Evolutionary conservation across 2,888 invertebrate genomes (phyloP), one percentile per base, ranked within the genome.

Genomic region (Hypsopygia costalis): DNA sequence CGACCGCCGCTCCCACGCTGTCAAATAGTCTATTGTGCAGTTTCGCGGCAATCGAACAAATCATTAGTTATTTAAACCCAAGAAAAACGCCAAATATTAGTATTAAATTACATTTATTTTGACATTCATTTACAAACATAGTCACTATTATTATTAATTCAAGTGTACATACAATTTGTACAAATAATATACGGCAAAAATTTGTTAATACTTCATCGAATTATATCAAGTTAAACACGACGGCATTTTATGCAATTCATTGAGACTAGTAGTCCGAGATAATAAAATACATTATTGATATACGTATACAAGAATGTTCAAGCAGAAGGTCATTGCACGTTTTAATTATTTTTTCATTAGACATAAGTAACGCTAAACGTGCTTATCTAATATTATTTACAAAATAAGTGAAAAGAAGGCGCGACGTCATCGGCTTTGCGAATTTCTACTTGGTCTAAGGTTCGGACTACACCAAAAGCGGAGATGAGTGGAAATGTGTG

Each of bases 111-210:
- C 73, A 79, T 85, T 83, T 86, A 86, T 81, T 85, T 68, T 53
- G 70, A 80, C 74, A 79, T 83, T 69, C 67, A 83, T 83, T 83
- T 83, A 85, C 80, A 83, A 79, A 79, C 75, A 25, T 25, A 76
- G 43, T 40, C 76, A 71, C 73, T 74, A 69, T 64, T n/a, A 70
- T 73, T 69, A 64, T 66, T 69, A 58, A 64, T 62, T 57, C 58
- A 52, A 50, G 73, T 71, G 79, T 82, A 83, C 81, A 81, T 86
- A 83, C 73, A 80, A 65, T 82, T 81, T 85, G 82, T 85, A 86
- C 85, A 85, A 25, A 70, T 66, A 69, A 61, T 58, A 64, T 65
- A 71, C 76, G 68, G 69, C 70, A 68, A 65, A 60, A 53, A 57
- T 61, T 65, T 75, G 79, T 83, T 82, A 85, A 81, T 80, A 81